Evolutionary conservation across 2,113 vertebrate species (phyloP).

Genomic region (Cygnus atratus): DNA sequence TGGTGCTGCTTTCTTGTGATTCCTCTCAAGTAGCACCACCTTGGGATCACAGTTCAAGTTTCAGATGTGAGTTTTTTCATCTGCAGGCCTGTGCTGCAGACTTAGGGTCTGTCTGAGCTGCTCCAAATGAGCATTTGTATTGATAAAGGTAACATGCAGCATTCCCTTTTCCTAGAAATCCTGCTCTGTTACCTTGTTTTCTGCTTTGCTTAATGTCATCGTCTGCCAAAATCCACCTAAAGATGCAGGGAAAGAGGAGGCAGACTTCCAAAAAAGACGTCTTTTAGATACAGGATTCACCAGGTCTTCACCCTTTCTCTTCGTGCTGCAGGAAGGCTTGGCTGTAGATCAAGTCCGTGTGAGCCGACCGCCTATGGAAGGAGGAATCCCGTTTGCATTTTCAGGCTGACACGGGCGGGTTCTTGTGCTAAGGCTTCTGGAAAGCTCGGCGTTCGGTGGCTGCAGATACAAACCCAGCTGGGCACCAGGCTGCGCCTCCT

Average conservation of each 20-base stretch:
- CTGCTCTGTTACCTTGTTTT: not conserved
- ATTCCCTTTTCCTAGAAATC: not conserved
- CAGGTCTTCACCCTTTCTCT: not conserved
- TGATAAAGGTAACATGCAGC: too few species aligned
- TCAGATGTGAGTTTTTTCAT: not conserved
- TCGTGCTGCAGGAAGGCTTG: not conserved
- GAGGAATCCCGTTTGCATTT: fast-evolving
- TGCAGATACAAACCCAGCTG: not conserved
- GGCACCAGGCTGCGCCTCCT: not conserved
- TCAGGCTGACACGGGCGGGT: fast-evolving
- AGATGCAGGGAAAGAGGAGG: not conserved
- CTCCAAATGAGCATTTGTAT: not conserved
- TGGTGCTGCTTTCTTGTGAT: not conserved
- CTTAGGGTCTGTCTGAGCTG: not conserved
- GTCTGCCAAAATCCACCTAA: not conserved
- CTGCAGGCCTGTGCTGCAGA: not conserved
- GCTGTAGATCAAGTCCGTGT: not conserved
- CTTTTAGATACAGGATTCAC: too few species aligned
- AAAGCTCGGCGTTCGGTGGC: not conserved
- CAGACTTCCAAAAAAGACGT: not conserved
- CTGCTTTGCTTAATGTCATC: not conserved
- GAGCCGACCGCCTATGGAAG: not conserved
- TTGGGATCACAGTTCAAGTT: not conserved
- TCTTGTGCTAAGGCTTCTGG: not conserved
- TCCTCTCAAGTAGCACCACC: not conserved